phyloP scores from a whole-genome alignment of 2,888 invertebrate genomes.

The Uloborus plumipes region DNA sequence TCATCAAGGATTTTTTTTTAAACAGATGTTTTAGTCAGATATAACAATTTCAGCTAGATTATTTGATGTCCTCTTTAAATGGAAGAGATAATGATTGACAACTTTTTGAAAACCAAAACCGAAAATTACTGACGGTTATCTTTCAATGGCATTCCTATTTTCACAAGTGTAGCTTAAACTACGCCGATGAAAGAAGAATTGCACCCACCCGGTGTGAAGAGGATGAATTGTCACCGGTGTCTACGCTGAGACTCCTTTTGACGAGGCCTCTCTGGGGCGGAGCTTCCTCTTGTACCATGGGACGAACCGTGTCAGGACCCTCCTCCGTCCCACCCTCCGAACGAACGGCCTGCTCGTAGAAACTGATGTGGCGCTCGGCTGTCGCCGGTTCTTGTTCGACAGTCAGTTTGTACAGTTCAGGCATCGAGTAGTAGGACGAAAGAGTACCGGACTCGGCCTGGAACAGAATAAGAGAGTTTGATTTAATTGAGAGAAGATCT shows the following conservation, averaged over 20 bases:
- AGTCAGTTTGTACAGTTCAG: conserved; percentile 61
- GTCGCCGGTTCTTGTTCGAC: conserved; percentile 27
- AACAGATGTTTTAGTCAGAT: no score
- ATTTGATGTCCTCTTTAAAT: no score
- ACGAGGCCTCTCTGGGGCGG: conserved; percentile 49
- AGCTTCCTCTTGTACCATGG: conserved; percentile 8
- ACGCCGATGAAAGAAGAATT: not conserved
- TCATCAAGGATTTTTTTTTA: no score
- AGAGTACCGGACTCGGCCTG: conserved; percentile 12
- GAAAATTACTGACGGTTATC: no score
- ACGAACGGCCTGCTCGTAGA: conserved; percentile 53
- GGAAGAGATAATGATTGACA: no score
- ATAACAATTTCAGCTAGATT: no score
- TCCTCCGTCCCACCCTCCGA: conserved; percentile 24
- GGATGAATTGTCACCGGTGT: conserved; percentile 55
- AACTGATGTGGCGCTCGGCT: conserved; percentile 43
- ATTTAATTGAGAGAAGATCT: no score
- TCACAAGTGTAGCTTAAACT: no score
- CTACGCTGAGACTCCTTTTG: conserved; percentile 66
- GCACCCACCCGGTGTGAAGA: conserved; percentile 6
- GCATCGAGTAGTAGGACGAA: conserved; percentile 67
- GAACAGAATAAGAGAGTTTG: no score
- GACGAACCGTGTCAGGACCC: conserved; percentile 13
- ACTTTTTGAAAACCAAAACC: no score
- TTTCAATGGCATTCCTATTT: no score